Percentiles rank a stretch among this genome's conserved stretches.
These are phyloP conservation scores for Plutella xylostella DNA, from an alignment of 2,888 invertebrate species.

Conservation along the genomic window DNA sequence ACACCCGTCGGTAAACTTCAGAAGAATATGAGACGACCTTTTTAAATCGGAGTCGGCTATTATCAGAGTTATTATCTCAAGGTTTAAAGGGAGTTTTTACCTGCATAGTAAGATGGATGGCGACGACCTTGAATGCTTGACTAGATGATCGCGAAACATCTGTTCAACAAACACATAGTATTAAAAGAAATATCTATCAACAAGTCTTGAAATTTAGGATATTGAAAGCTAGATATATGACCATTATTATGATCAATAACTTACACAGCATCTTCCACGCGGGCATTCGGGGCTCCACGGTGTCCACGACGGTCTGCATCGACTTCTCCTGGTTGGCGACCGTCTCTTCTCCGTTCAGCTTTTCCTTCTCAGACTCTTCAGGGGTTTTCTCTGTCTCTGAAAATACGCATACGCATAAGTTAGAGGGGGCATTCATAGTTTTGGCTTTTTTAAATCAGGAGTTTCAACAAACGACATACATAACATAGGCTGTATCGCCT, in stretches of 20 bases:
- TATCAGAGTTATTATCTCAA: no score
- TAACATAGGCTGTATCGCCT: no score
- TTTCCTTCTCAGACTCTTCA: conserved; percentile 37
- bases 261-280: conserved; percentile 40
- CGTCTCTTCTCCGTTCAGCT: conserved; percentile 26
- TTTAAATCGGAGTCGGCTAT: no score
- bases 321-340: conserved; percentile 19
- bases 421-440: background rate
- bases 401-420: background rate
- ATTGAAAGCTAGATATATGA: background rate
- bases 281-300: no score
- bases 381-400: background rate
- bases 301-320: no score
- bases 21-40: no score
- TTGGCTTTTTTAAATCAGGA: no score
- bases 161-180: no score
- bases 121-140: conserved; percentile 39
- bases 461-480: no score
- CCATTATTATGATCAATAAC: conserved; percentile 17
- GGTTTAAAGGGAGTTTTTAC: no score
- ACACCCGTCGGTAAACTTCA: no score
- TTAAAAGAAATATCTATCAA: background rate
- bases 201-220: no score
- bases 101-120: conserved; percentile 34
- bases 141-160: conserved; percentile 33